phyloP scores from a whole-genome alignment of 2,888 invertebrate genomes.

The Operophtera brumata region DNA sequence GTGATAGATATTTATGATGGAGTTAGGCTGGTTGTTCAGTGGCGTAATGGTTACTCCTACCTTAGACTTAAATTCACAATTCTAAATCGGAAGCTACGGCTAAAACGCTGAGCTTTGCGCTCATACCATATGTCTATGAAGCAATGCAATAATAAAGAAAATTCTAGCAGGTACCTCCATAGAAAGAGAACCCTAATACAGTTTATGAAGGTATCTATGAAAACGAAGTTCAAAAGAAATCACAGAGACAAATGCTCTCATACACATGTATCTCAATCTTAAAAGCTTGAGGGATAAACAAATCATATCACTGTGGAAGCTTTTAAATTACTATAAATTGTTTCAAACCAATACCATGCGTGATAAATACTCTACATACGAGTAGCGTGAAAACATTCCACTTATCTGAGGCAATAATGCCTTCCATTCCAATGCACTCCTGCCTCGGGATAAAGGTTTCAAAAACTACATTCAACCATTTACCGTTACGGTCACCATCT shows the following conservation, averaged over 20 bases:
- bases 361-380: conserved; percentile 46
- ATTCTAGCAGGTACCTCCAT: background rate
- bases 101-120: too few relatives aligned
- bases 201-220: too few relatives aligned
- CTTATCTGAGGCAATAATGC: conserved; percentile 54
- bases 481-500: conserved; percentile 67
- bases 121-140: background rate
- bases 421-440: conserved; percentile 54
- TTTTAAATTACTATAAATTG: conserved; percentile 40
- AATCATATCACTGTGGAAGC: conserved; percentile 30
- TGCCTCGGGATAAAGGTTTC: conserved; percentile 50
- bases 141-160: too few relatives aligned
- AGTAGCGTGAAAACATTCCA: conserved; percentile 52
- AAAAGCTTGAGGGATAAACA: conserved; percentile 26
- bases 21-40: too few relatives aligned
- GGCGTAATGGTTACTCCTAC: too few relatives aligned
- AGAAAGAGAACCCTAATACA: background rate
- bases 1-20: too few relatives aligned
- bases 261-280: conserved; percentile 1
- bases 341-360: conserved; percentile 32
- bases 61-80: too few relatives aligned
- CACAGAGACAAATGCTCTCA: too few relatives aligned
- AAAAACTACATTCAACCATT: conserved; percentile 28
- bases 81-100: too few relatives aligned
- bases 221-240: too few relatives aligned